Evolutionary conservation across 1,140 invertebrate species (phyloP).

Genomic region (Diorhabda carinulata): DNA sequence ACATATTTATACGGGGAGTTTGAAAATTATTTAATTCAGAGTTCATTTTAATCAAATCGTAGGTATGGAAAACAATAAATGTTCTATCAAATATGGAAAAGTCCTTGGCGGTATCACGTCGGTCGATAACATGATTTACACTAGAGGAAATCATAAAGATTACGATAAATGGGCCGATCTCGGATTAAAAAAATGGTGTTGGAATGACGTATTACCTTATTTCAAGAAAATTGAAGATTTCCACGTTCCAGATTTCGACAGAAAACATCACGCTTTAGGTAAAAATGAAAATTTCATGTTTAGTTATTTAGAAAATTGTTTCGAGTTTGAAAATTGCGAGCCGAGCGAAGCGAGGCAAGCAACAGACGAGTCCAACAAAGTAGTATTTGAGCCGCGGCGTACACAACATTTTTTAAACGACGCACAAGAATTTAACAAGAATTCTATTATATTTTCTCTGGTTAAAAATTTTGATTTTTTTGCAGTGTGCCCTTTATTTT

Average conservation of each 20-base stretch:
- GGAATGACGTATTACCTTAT: conserved; percentile 72
- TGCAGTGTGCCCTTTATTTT: too few species aligned
- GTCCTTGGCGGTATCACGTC: conserved; percentile 72
- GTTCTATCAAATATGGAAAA: conserved; percentile 59
- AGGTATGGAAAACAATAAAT: conserved; percentile 51
- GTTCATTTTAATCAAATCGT: neutral
- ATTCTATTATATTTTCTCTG: too few species aligned
- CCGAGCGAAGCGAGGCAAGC: too few species aligned
- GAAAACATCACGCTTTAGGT: conserved; percentile 51
- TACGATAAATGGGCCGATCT: conserved; percentile 63
- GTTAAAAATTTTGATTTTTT: too few species aligned
- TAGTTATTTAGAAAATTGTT: too few species aligned
- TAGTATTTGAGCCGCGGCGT: too few species aligned
- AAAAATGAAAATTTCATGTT: neutral
- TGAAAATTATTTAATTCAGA: neutral
- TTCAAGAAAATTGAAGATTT: conserved; percentile 77
- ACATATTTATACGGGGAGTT: neutral
- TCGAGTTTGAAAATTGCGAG: too few species aligned
- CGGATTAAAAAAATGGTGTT: conserved; percentile 78
- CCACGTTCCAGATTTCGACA: conserved; percentile 55
- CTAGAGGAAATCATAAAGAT: conserved; percentile 67
- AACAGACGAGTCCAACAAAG: too few species aligned
- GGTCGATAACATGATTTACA: conserved; percentile 86
- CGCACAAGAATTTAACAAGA: too few species aligned
- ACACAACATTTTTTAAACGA: too few species aligned